Base-by-base conservation (phyloP, 2,888 invertebrate species). In the Azorinus chamasolen region DNA sequence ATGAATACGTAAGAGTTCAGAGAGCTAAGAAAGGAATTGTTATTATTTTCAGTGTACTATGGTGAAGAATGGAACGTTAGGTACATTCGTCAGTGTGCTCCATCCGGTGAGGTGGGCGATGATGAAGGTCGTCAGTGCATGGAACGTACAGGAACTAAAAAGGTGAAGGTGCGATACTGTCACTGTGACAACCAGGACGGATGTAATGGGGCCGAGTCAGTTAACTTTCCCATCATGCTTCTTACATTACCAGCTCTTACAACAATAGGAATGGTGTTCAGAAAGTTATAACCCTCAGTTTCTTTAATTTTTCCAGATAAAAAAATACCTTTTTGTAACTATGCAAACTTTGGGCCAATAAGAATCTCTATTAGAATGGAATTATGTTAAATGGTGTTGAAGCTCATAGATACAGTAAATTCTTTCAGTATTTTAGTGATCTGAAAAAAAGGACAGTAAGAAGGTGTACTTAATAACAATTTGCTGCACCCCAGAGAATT, bases 161-260 rank as follows among this genome's bases (percentile, higher is more conserved):
- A 90, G 18, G 91, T 93, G 8, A 90, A 91, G 70, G 87, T 93
- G 72, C 87, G 92, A 51, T 91, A 93, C 79, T 93, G 93, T 70
- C 92, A 93, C 74, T 93, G 93, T 82, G 86, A 93, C 76, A 93
- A 93, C 86, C 92, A 93, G 81, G 92, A 93, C 78, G 93, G 93
- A 25, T 93, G 93, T 74, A 93, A 93, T 48, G 76, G 77, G 10
- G 81, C 81, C 37, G 62, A 46, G 18, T 68, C 66, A 20, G 68
- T 72, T 57, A 71, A 68, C 54, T 55, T 78, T 41, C 72, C 81
- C 18, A 48, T 68, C 22, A 51, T 69, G 18, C 68, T 62, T 64
- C 50, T 81, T 39, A 43, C 72, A 14, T 16, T 81, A 45, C 77
- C 81, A 22, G 68, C 73, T 1, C 57, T 78, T 6, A 68, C 74